Conservation (phyloP, 2,113 vertebrate genomes). For the Balaeniceps rex region DNA sequence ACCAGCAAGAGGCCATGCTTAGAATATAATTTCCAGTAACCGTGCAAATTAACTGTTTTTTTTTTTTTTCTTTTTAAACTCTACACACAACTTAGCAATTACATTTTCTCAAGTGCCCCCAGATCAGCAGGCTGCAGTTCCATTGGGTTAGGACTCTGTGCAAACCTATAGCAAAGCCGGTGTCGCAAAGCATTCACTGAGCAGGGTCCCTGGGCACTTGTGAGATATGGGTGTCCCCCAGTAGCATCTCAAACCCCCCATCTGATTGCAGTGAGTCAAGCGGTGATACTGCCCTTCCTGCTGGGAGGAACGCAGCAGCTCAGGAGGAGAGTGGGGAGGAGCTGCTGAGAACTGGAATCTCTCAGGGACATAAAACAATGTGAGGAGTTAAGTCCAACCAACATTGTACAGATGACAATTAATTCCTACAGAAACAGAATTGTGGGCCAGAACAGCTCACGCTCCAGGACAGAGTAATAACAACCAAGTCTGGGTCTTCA, state of each 20-base stretch:
- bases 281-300: neutral
- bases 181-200: neutral
- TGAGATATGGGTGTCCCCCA: neutral
- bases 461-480: neutral
- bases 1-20: neutral
- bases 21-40: neutral
- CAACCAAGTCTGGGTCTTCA: neutral
- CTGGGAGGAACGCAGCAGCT: neutral
- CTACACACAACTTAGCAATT: neutral
- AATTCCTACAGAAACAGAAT: neutral
- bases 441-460: neutral
- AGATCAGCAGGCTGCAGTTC: neutral
- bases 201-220: neutral
- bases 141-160: neutral
- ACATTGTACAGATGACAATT: neutral
- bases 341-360: neutral
- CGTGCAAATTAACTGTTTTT: neutral
- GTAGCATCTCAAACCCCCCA: no score
- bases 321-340: neutral
- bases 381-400: neutral
- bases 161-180: neutral
- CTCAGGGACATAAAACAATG: neutral
- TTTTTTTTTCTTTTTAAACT: neutral
- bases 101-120: neutral
- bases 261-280: neutral